Percentiles rank a stretch among this genome's conserved stretches.
phyloP scores from a whole-genome alignment of 1,140 invertebrate species.

The Zaprionus taronus region DNA sequence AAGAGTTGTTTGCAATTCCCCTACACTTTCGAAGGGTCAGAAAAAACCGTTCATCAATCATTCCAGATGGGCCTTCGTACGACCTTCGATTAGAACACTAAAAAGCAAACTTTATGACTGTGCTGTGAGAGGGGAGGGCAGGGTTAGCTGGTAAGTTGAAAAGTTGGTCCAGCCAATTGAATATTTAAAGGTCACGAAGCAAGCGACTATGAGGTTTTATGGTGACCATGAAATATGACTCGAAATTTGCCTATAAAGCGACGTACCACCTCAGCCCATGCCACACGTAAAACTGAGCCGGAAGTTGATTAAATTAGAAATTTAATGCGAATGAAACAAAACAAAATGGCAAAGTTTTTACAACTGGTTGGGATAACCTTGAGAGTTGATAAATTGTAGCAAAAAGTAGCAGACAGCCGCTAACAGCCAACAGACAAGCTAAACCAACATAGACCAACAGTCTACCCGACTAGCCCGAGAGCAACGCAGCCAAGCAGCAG shows the following conservation, averaged over 20 bases:
- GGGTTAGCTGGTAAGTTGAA: slow-evolving; percentile 2
- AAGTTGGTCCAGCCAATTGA: slow-evolving; percentile 48
- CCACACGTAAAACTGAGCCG: slow-evolving; percentile 32
- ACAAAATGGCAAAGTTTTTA: slow-evolving; percentile 73
- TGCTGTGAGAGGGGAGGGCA: background rate
- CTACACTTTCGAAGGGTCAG: background rate
- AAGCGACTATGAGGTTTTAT: slow-evolving; percentile 45
- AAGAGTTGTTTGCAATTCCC: background rate
- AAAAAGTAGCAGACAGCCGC: slow-evolving; percentile 65
- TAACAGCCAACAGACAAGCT: slow-evolving; percentile 15
- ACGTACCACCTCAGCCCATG: background rate
- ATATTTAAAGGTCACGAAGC: slow-evolving; percentile 60
- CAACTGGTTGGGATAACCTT: slow-evolving; percentile 64
- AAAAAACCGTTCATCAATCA: slow-evolving; percentile 62
- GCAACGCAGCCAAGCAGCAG: slow-evolving; percentile 38
- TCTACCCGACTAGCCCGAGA: background rate
- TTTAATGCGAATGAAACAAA: slow-evolving; percentile 59
- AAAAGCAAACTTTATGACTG: slow-evolving; percentile 19
- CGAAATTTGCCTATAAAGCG: slow-evolving; percentile 32
- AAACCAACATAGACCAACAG: background rate
- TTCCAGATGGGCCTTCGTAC: slow-evolving; percentile 45
- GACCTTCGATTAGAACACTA: slow-evolving; percentile 60
- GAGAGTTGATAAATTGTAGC: slow-evolving; percentile 76
- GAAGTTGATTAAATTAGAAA: slow-evolving; percentile 79
- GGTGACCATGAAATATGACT: slow-evolving; percentile 53